These are phyloP conservation scores for Sturmia bella DNA, from an alignment of 2,888 invertebrate species.

Conservation along the genomic window DNA sequence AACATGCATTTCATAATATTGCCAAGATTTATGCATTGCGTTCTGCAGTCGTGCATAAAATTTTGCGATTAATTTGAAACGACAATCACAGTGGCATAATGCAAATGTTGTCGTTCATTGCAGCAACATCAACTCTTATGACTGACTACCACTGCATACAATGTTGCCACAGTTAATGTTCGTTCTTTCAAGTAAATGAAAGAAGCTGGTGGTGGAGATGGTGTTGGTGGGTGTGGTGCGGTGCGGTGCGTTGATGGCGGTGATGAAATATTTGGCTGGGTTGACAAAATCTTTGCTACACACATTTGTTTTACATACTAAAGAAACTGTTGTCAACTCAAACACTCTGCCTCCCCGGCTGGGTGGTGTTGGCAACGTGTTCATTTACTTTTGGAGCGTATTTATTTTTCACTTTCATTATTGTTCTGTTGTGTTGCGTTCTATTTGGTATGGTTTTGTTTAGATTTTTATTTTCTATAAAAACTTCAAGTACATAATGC, in stretches of 20 bases:
- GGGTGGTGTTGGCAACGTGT: constrained; percentile 20
- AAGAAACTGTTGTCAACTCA: constrained; percentile 44
- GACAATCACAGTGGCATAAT: constrained; percentile 64
- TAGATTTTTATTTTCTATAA: constrained; percentile 34
- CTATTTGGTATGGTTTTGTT: not conserved
- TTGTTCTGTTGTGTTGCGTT: not conserved
- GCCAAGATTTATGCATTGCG: constrained; percentile 69
- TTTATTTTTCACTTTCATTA: constrained; percentile 50
- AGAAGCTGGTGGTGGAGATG: not conserved
- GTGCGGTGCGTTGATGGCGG: constrained; percentile 15
- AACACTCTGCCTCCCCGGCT: not conserved
- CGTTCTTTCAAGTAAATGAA: not conserved
- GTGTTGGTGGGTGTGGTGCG: constrained; percentile 1
- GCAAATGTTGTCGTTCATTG: constrained; percentile 40
- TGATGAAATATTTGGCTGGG: constrained; percentile 35
- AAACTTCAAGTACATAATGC: constrained; percentile 57
- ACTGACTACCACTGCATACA: constrained; percentile 38
- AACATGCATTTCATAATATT: constrained; percentile 63
- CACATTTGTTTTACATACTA: constrained; percentile 25
- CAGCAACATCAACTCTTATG: constrained; percentile 41
- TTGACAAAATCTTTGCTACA: constrained; percentile 48
- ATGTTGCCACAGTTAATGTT: constrained; percentile 22
- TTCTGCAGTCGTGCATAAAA: constrained; percentile 70
- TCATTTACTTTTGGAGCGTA: constrained; percentile 41
- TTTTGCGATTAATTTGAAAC: constrained; percentile 70